phyloP scores from a whole-genome alignment of 2,113 vertebrate species.

The Leucopsar rothschildi region DNA sequence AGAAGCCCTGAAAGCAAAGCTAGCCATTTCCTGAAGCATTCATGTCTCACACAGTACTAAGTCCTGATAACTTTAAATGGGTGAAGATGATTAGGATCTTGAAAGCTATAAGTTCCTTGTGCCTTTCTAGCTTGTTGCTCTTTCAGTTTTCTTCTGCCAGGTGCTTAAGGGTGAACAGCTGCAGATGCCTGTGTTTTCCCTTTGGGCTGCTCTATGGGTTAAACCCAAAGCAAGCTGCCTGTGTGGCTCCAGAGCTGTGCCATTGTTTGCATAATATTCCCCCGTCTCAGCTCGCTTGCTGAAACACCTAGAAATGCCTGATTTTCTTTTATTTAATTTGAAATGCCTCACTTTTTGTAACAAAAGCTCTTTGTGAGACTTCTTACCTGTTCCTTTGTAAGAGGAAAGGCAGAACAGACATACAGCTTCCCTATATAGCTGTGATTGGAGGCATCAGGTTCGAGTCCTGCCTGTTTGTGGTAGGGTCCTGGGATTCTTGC shows the following conservation, averaged over 20 bases:
- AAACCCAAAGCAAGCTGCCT: not conserved
- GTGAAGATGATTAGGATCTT: not conserved
- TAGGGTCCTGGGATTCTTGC: not conserved
- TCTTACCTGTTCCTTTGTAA: not conserved
- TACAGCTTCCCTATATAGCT: not conserved
- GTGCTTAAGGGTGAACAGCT: not conserved
- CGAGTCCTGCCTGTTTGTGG: not conserved
- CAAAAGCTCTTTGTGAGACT: not conserved
- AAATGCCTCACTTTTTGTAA: not conserved
- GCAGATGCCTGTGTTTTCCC: not conserved
- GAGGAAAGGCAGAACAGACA: not conserved
- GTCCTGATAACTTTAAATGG: not conserved
- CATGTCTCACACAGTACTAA: fast-evolving
- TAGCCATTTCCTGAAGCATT: not conserved
- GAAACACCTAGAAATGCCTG: not conserved
- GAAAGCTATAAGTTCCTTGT: not conserved
- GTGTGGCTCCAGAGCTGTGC: not conserved
- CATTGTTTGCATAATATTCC: not conserved
- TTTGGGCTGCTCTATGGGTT: not conserved
- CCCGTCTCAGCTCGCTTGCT: not conserved
- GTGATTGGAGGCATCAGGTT: not conserved
- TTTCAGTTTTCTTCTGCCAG: not conserved
- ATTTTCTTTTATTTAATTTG: not conserved
- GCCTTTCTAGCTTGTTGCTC: not conserved
- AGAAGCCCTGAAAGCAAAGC: not conserved